These are phyloP conservation scores for Oostethus manadensis DNA, from an alignment of 2,113 vertebrate genomes.

Conservation along the genomic window DNA sequence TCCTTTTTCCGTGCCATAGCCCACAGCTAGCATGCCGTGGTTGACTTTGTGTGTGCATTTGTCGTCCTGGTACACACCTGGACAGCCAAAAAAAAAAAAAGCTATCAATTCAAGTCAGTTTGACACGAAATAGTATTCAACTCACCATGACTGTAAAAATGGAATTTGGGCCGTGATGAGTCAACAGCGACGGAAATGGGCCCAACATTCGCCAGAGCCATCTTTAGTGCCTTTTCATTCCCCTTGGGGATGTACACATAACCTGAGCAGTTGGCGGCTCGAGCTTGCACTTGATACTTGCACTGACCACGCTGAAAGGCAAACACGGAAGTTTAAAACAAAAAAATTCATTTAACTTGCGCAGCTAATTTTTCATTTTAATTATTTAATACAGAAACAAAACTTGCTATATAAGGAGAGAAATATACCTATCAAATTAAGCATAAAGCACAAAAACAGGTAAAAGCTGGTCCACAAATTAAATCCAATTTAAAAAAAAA, in stretches of 20 bases:
- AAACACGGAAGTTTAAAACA: not conserved
- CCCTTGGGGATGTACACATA: conserved; percentile 62
- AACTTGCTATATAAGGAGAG: no score
- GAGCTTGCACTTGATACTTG: conserved; percentile 54
- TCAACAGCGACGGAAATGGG: conserved; percentile 81
- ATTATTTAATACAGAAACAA: no score
- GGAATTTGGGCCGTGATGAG: conserved; percentile 68
- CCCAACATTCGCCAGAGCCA: conserved; percentile 70
- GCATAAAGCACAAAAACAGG: no score
- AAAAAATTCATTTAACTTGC: no score
- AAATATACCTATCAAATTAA: no score
- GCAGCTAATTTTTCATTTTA: no score
- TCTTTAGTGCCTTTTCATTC: conserved; percentile 64
- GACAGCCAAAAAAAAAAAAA: not conserved
- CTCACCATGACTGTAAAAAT: conserved; percentile 77
- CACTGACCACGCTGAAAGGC: conserved; percentile 68
- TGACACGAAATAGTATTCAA: not conserved
- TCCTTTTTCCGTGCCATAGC: conserved; percentile 71
- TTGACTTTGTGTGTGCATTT: conserved; percentile 70
- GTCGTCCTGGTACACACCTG: conserved; percentile 78
- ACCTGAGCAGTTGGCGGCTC: conserved; percentile 73
- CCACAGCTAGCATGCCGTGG: conserved; percentile 73
- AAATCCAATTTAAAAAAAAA: no score
- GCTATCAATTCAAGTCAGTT: not conserved
- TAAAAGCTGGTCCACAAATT: no score